Conservation (phyloP, 1,140 invertebrate genomes). For the Probaryconus sp. region DNA sequence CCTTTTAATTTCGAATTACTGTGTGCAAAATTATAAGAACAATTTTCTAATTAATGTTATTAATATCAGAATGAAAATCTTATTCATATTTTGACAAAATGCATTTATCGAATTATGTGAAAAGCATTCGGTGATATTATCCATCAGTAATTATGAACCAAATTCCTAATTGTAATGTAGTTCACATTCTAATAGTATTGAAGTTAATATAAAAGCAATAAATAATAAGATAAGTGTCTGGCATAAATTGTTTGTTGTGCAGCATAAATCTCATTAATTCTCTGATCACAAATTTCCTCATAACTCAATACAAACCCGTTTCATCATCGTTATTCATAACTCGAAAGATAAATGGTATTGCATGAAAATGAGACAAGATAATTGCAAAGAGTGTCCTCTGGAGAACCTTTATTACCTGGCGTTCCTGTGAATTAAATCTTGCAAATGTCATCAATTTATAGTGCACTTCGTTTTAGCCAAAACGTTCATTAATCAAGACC, state of each 20-base stretch:
- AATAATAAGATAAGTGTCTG: no score
- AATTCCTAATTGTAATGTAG: no score
- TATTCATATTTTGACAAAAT: constrained; percentile 3
- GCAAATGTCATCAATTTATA: constrained; percentile 24
- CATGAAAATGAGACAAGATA: constrained; percentile 4
- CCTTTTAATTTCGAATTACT: constrained; percentile 1
- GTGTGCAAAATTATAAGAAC: constrained; percentile 2
- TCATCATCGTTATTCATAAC: background rate
- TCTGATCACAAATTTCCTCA: no score
- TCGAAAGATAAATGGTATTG: constrained; percentile 8
- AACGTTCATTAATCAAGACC: constrained; percentile 32
- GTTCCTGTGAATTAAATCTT: constrained; percentile 7
- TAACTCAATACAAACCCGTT: background rate
- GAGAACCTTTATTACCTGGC: background rate
- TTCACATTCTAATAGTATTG: no score
- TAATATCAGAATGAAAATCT: constrained; percentile 6
- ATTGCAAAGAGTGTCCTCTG: constrained; percentile 2
- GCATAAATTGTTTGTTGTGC: background rate
- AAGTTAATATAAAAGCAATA: no score
- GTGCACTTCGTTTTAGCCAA: background rate
- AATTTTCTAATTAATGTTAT: constrained; percentile 3
- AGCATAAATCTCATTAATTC: no score
- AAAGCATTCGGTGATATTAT: constrained; percentile 5
- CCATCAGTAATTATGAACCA: no score
- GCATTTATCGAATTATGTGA: no score